phyloP scores from a whole-genome alignment of 2,113 vertebrate species.

The Hippocampus abdominalis region DNA sequence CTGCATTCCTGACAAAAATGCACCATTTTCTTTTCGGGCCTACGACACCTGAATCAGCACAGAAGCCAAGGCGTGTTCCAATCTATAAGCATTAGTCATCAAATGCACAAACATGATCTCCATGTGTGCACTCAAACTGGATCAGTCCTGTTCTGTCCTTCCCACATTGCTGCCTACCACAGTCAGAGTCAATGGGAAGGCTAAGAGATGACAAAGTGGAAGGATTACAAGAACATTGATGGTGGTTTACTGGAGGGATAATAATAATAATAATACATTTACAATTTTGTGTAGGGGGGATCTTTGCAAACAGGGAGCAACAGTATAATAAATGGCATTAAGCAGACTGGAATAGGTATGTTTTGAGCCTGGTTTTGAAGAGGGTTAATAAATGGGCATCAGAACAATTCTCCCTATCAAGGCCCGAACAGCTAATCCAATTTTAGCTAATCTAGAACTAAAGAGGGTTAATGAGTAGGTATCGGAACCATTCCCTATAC shows the following conservation, averaged over 20 bases:
- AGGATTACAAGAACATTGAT: not conserved
- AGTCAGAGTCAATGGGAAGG: conserved; percentile 23
- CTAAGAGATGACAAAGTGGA: not conserved
- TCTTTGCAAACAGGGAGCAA: not conserved
- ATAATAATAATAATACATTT: not conserved
- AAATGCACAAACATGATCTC: conserved; percentile 39
- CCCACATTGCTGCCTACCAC: conserved; percentile 15
- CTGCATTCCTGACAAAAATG: conserved; percentile 32
- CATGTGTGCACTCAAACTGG: conserved; percentile 43
- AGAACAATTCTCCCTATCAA: not conserved
- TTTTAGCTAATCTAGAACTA: not conserved
- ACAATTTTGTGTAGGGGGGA: not conserved
- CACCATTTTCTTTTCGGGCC: conserved; percentile 44
- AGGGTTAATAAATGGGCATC: not conserved
- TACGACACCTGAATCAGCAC: conserved; percentile 35
- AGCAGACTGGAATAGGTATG: not conserved
- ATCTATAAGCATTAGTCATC: conserved; percentile 62
- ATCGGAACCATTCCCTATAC: not conserved
- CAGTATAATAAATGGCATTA: not conserved
- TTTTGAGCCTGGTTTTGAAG: not conserved
- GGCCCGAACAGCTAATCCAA: not conserved
- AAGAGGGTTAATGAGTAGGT: not conserved
- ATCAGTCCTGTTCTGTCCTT: conserved; percentile 41
- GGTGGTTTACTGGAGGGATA: not conserved
- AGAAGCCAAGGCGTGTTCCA: conserved; percentile 48